phyloP scores from a whole-genome alignment of 2,797 vertebrate genomes.

The Melanotaenia pygmaea region DNA sequence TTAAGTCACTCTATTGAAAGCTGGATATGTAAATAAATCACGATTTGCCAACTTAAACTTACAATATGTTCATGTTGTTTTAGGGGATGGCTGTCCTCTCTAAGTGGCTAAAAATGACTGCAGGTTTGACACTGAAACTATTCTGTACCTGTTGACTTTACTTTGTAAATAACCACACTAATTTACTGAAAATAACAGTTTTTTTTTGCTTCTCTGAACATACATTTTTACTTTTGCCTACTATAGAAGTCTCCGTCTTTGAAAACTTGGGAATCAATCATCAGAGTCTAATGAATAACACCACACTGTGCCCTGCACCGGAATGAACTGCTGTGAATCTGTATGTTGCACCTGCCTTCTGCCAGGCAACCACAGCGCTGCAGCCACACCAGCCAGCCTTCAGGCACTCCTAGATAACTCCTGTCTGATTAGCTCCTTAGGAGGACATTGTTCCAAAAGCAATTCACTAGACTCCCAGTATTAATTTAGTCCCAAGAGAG shows the following conservation, averaged over 20 bases:
- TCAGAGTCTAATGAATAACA: constrained; percentile 42
- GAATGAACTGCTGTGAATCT: constrained; percentile 58
- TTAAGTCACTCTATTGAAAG: neutral
- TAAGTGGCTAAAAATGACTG: neutral
- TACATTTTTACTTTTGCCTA: constrained; percentile 2
- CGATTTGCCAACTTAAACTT: neutral
- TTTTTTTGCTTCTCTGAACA: neutral
- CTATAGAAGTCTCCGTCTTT: constrained; percentile 6
- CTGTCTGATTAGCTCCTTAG: constrained; percentile 84
- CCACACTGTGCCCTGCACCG: constrained; percentile 38
- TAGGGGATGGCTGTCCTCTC: neutral
- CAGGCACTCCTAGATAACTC: constrained; percentile 79
- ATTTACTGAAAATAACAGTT: neutral
- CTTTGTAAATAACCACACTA: neutral
- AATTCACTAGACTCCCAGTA: constrained; percentile 83
- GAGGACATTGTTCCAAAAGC: constrained; percentile 84
- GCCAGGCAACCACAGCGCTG: constrained; percentile 66
- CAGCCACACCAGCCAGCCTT: constrained; percentile 68
- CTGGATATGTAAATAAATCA: neutral
- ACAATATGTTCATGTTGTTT: neutral
- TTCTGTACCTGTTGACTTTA: neutral
- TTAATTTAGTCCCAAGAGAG: constrained; percentile 84
- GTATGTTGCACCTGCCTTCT: constrained; percentile 70
- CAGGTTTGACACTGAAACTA: neutral
- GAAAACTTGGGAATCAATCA: constrained; percentile 40